Percentiles rank a stretch among this genome's conserved stretches.
Evolutionary conservation across 2,113 vertebrate genomes (phyloP).

Genomic region (Agapornis roseicollis): DNA sequence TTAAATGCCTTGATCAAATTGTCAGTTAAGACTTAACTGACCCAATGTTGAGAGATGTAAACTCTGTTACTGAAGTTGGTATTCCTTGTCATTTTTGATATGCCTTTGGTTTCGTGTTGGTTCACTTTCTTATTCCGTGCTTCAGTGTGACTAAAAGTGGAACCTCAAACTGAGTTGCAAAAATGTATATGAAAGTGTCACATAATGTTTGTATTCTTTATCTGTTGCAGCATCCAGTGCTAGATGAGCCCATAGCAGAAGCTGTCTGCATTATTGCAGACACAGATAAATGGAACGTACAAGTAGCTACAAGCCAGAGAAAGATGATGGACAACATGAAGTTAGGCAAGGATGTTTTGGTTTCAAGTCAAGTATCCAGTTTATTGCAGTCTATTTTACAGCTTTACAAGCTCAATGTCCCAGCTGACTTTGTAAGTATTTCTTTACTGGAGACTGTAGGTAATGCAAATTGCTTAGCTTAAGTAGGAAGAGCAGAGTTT

Average conservation of each 20-base stretch:
- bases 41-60: neutral
- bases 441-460: neutral
- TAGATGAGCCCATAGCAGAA: conserved; percentile 87
- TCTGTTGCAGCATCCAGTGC: conserved; percentile 81
- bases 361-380: conserved; percentile 83
- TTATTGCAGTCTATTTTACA: conserved; percentile 84
- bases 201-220: neutral
- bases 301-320: conserved; percentile 86
- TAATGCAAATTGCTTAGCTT: neutral
- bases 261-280: conserved; percentile 88
- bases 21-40: neutral
- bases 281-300: conserved; percentile 84
- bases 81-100: neutral
- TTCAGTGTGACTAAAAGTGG: neutral
- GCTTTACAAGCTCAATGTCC: conserved; percentile 82
- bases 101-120: neutral
- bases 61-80: neutral
- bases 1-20: neutral
- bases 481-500: neutral
- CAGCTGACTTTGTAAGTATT: conserved; percentile 85
- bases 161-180: neutral
- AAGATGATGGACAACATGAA: conserved; percentile 75
- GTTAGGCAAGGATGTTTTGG: conserved; percentile 84
- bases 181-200: neutral
- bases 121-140: neutral